Percentiles rank a stretch among this genome's conserved stretches.
Evolutionary conservation across 2,888 invertebrate species (phyloP).

Genomic region (Lagria hirta): DNA sequence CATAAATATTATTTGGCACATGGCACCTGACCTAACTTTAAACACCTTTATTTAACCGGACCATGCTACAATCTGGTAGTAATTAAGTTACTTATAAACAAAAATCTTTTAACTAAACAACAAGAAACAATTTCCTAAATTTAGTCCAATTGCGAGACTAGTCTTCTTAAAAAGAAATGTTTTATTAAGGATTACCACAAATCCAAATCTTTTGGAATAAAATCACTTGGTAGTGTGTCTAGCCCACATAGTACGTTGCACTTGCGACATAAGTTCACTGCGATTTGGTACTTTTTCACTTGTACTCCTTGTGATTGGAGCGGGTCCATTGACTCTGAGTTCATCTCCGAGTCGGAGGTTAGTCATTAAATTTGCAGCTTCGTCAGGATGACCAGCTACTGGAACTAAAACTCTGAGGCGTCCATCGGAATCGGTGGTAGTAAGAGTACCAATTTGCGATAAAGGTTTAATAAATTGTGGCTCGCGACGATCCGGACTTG

Average conservation of each 20-base stretch:
- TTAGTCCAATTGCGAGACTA: too few relatives aligned
- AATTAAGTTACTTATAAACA: too few relatives aligned
- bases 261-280: constrained; percentile 81
- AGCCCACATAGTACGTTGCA: constrained; percentile 81
- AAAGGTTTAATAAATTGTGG: constrained; percentile 68
- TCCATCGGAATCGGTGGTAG: constrained; percentile 64
- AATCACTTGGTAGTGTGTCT: constrained; percentile 76
- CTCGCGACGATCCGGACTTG: constrained; percentile 30
- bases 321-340: constrained; percentile 58
- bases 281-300: constrained; percentile 85
- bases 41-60: too few relatives aligned
- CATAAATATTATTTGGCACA: too few relatives aligned
- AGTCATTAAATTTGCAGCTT: constrained; percentile 49
- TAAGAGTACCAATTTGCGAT: constrained; percentile 64
- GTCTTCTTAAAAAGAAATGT: too few relatives aligned
- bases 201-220: too few relatives aligned
- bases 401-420: constrained; percentile 65
- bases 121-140: too few relatives aligned
- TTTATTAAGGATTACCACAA: too few relatives aligned
- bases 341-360: constrained; percentile 61
- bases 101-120: too few relatives aligned
- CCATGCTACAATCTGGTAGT: too few relatives aligned
- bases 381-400: constrained; percentile 53
- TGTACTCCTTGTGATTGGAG: constrained; percentile 73
- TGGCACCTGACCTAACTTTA: too few relatives aligned